Evolutionary conservation across 2,797 vertebrate species (phyloP).

Genomic region (Argyrosomus regius): DNA sequence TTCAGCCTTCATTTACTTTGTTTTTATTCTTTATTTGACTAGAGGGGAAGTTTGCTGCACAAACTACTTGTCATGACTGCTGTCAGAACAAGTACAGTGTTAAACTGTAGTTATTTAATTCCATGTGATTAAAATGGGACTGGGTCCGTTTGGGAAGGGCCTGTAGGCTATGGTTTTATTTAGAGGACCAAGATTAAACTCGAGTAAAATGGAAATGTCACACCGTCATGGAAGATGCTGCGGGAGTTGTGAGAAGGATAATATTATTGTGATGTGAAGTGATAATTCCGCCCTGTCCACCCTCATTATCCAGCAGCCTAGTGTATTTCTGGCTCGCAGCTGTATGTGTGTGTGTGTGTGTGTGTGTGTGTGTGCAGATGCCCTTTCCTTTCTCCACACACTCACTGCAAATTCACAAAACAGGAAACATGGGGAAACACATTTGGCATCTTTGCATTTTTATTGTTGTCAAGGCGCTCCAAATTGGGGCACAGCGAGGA

Average conservation of each 20-base stretch:
- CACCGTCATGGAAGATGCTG: constrained; percentile 83
- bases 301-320: constrained; percentile 82
- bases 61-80: constrained; percentile 86
- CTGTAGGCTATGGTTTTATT: constrained; percentile 83
- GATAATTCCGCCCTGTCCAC: constrained; percentile 84
- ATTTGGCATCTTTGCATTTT: constrained; percentile 69
- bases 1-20: constrained; percentile 71
- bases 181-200: constrained; percentile 86
- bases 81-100: constrained; percentile 86
- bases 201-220: constrained; percentile 87
- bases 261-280: constrained; percentile 87
- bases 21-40: constrained; percentile 80
- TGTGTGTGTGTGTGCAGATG: constrained; percentile 43
- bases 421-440: constrained; percentile 65
- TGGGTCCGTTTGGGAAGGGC: constrained; percentile 83
- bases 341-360: constrained; percentile 56
- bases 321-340: constrained; percentile 80
- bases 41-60: constrained; percentile 78
- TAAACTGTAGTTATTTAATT: constrained; percentile 89
- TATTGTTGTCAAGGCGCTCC: constrained; percentile 49
- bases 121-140: constrained; percentile 89
- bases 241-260: constrained; percentile 83
- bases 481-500: constrained; percentile 39
- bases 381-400: constrained; percentile 66
- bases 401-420: constrained; percentile 67